Base-by-base conservation (phyloP, 2,797 vertebrate species). In the Hippoglossus hippoglossus region DNA sequence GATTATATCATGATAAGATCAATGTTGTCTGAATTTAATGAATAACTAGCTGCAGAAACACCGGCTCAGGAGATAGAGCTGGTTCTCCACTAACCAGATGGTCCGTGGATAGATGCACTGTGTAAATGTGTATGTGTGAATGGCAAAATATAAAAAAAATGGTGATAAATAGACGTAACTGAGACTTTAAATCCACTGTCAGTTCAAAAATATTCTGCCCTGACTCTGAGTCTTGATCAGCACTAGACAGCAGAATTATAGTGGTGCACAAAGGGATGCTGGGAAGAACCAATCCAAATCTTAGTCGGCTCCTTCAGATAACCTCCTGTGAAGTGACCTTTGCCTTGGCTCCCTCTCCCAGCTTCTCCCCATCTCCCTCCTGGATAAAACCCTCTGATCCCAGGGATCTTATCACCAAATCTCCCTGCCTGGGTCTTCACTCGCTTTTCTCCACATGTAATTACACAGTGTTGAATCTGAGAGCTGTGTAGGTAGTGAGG, bases 301-400 rank as follows among this genome's bases (percentile, higher is more conserved):
- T 59, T 81, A 70, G 60, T 67, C 41, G 46, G 71, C 73, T 84
- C 73, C 71, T 74, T 73, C 50, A 73, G 58, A 80, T 68, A 70
- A 82, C 71, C 80, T 82, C 55, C 80, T 69, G 74, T 55, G 8
- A 65, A 16, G 58, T 87, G 88, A 93, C 91, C 84, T 92, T 82
- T 88, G 85, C 66, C 79, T 82, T 28, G 8, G 47, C 84, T 77
- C 73, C 52, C n/a, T 46, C 18, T 46, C 70, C 65, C 80, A 81
- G 76, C 90, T 82, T 79, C 82, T 91, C 79, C 80, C 39, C 18
- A 16, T 46, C 84, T 75, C 71, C 90, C 79, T 80, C 19, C 52
- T 34, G 55, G 73, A 91, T 89, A 91, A 90, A 93, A 81, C 77
- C 76, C 71, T 67, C 77, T 91, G 87, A 88, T 90, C 87, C 70